Evolutionary conservation across 2,113 vertebrate species (phyloP).

Genomic region (Callaeas wilsoni): DNA sequence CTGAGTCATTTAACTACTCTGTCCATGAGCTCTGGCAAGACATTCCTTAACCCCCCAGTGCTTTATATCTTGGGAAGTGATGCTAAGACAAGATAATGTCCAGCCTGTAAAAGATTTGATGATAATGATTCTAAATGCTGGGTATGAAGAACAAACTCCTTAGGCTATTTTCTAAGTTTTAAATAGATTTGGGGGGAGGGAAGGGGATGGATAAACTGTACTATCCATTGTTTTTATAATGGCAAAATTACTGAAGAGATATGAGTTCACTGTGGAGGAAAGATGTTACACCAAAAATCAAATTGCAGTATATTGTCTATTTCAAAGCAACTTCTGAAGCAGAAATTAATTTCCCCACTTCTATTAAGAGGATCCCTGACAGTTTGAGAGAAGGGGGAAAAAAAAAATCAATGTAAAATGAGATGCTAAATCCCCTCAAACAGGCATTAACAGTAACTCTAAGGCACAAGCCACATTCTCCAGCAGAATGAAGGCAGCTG

Average conservation of each 20-base stretch:
- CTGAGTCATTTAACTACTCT: neutral
- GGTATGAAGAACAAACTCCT: neutral
- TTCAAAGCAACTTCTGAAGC: conserved; percentile 11
- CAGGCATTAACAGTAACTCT: neutral
- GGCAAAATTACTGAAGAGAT: neutral
- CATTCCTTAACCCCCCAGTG: conserved; percentile 34
- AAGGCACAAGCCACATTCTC: neutral
- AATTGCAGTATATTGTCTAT: neutral
- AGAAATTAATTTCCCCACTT: conserved; percentile 23
- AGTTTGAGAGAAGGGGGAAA: neutral
- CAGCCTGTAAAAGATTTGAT: conserved; percentile 31
- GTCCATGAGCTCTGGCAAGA: conserved; percentile 16
- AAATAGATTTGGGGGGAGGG: neutral
- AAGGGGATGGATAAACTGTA: neutral
- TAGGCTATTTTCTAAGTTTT: conserved; percentile 15
- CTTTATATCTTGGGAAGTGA: conserved; percentile 42
- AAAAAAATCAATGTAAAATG: neutral
- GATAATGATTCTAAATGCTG: conserved; percentile 27
- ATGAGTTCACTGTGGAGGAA: neutral
- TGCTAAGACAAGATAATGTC: conserved; percentile 44
- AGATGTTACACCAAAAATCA: neutral
- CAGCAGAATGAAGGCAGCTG: neutral
- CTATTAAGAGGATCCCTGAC: neutral
- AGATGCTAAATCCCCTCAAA: neutral
- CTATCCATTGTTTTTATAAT: neutral